Evolutionary conservation across 2,797 vertebrate species (phyloP), one percentile per base, ranked within the genome.

Genomic region (Fistularia tabacaria): DNA sequence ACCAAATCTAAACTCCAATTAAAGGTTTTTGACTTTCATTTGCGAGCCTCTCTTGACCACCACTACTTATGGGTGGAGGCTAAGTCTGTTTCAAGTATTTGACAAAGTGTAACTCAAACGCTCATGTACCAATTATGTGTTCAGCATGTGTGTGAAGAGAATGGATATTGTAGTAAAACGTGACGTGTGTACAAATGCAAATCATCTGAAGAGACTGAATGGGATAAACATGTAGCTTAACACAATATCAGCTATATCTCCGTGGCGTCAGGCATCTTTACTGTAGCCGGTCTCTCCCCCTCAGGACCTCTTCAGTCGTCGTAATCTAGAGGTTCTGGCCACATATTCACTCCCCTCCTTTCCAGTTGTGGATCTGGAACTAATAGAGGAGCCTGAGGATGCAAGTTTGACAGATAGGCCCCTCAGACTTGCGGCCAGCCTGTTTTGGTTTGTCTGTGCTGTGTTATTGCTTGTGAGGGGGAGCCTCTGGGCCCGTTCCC

Each of bases 311-410:
- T 90, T 92, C 62, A 80, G 71, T 62, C 91, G 89, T 62, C 88
- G 83, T 64, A 91, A 88, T 87, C 90, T 92, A 38, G 90, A 91
- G 80, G 88, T 92, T 88, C 90, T 78, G 46, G 91, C 85, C 69
- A 80, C 84, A 57, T 73, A 83, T 76, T 86, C 76, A 56, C 62
- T 80, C 69, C 80, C 80, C 85, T 88, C 84, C 80, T 81, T 80
- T 70, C 40, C 60, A 57, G 83, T 79, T 54, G 82, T 73, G 81
- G 83, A 69, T 84, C 80, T 74, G 44, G 87, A 85, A 80, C 83
- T 79, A 84, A 86, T 86, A 76, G 89, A 88, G 69, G 57, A 74
- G 86, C 54, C 75, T 12, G 81, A 80, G 71, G 86, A 70, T 79
- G 80, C 77, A 61, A 83, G 78, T 81, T 88, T 79, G 80, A 82